A percentile compares a stretch with the other conserved stretches of the same genome.
phyloP scores from a whole-genome alignment of 2,888 invertebrate species.

The Nomada hirtipes region DNA sequence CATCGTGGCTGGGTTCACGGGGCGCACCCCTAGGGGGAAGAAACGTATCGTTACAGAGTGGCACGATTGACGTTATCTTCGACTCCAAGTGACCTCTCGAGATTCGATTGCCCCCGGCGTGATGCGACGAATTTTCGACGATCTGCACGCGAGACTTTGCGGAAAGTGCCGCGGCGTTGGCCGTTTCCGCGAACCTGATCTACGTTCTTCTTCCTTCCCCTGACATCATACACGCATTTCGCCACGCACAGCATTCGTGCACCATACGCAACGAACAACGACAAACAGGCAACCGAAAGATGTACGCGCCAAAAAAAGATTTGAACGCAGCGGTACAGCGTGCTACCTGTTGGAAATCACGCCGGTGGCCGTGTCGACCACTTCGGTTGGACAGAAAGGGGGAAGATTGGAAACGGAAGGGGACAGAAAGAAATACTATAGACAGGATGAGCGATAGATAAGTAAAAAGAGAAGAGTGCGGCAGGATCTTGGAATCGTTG shows the following conservation, averaged over 20 bases:
- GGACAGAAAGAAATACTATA: background rate
- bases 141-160: too few relatives aligned
- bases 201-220: background rate
- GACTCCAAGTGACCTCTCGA: too few relatives aligned
- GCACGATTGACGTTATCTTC: background rate
- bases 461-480: slow-evolving; percentile 1
- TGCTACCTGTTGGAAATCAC: background rate
- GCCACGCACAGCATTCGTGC: background rate
- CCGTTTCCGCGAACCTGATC: slow-evolving; percentile 7
- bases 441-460: background rate
- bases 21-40: background rate
- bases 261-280: slow-evolving; percentile 19
- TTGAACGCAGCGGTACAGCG: background rate
- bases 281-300: slow-evolving; percentile 22
- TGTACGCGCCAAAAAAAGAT: slow-evolving; percentile 11
- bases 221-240: background rate
- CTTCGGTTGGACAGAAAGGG: background rate
- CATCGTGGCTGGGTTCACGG: background rate
- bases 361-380: background rate
- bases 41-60: background rate
- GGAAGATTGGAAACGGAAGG: background rate
- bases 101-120: too few relatives aligned
- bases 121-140: too few relatives aligned
- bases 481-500: slow-evolving; percentile 34
- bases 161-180: too few relatives aligned